Base-by-base conservation (phyloP, 1,140 invertebrate genomes). In the Lerema accius region DNA sequence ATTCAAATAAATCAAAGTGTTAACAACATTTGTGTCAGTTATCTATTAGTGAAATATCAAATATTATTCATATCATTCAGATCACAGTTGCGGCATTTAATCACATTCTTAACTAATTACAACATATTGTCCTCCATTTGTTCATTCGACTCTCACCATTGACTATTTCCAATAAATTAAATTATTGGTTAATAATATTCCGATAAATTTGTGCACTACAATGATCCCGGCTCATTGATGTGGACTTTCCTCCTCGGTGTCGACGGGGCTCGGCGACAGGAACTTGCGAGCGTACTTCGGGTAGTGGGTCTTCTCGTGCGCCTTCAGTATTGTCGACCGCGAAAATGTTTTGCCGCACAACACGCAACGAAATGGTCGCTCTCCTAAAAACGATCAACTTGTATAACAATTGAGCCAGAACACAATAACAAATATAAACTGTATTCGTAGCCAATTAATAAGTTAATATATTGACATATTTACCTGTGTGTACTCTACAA, bases 301-400 rank as follows among this genome's bases (percentile, higher is more conserved):
- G 92, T 96, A 96, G 91, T 97, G 96, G 69, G 96, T 97, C 91
- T 97, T 97, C 89, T 97, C 96, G 90, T 97, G 96, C 70, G 96
- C 96, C 85, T 97, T 97, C 63, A 97, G 92, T 87, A 97, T 97
- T 49, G 96, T 97, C 51, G 95, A 96, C 65, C 96, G 92, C 46
- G 96, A 97, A 89, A 97, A 98, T 37, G 95, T 97, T 86, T 97
- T 98, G 48, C 96, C 96, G 86, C 97, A 98, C 60, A 97, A 91
- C 46, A 94, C 93, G 89, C 97, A 98, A 69, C 95, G 93, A 92
- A 97, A 98, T 2, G 96, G 97, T 62, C 96, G 92, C 86, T 97
- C 97, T 50, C 96, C 92, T 93, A 77, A 67, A 90, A 83, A n/a
- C n/a, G n/a, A n/a, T n/a, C n/a, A n/a, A n/a, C n/a, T n/a, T n/a